Evolutionary conservation across 1,140 invertebrate genomes (phyloP).

Genomic region (Danaus plexippus): DNA sequence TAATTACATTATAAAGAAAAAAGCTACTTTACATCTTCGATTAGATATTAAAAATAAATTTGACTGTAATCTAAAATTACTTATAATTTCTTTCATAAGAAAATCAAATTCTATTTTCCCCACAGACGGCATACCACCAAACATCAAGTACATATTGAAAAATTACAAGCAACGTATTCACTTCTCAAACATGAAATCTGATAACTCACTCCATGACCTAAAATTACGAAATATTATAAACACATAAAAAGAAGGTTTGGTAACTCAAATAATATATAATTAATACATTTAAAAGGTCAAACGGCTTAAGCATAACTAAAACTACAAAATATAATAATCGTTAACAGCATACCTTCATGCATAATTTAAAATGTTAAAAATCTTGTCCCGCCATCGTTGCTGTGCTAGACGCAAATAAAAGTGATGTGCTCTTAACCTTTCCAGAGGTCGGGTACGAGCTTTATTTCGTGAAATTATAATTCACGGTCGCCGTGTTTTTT

Average conservation of each 20-base stretch:
- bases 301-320: conserved; percentile 29
- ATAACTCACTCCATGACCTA: conserved; percentile 1
- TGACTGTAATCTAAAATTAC: no score
- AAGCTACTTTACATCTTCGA: no score
- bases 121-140: no score
- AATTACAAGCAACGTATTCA: no score
- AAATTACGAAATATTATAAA: conserved; percentile 13
- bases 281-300: conserved; percentile 28
- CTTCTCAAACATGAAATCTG: no score
- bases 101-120: no score
- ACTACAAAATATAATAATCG: conserved; percentile 32
- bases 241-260: conserved; percentile 10
- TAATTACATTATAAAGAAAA: no score
- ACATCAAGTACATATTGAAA: no score
- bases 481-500: conserved; percentile 50
- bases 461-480: conserved; percentile 62
- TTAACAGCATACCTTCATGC: conserved; percentile 24
- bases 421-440: conserved; percentile 65
- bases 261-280: conserved; percentile 12
- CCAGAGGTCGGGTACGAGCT: conserved; percentile 50
- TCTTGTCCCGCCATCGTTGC: conserved; percentile 37
- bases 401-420: conserved; percentile 55
- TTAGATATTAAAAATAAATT: no score
- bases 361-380: conserved; percentile 38
- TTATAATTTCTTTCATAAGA: no score